Base-by-base conservation (phyloP, 2,797 vertebrate genomes). In the Florisuga fusca region DNA sequence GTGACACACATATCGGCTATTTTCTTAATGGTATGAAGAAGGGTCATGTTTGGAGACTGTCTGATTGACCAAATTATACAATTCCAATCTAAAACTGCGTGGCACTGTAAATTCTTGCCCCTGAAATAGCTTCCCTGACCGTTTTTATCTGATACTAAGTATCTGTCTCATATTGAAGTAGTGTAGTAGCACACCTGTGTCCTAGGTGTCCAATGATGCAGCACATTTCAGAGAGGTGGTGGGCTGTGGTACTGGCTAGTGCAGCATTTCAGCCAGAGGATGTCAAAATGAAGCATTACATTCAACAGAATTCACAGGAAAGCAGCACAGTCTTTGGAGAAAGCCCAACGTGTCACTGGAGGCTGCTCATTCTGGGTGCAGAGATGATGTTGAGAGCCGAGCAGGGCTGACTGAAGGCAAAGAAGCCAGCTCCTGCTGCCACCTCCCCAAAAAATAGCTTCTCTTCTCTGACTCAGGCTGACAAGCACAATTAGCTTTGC, bases 331-430 rank as follows among this genome's bases (percentile, higher is more conserved):
- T 13, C 45, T 27, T n/a, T 11, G 29, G 45, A 53, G 33, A 29
- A 77, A 18, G n/a, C 22, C 46, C 2, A 6, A 31, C 20, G 29
- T 8, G 20, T 26, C 10, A 8, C 2, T 1, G 4, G 20, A 11
- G 15, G 45, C 33, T 16, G 26, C 29, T 21, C 46, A 19, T 31
- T 19, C 36, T 4, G 2, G 0, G 29, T 2, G 9, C 34, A 7
- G 46, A 12, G 27, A 15, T 3, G 33, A 13, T 3, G 33, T 3
- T 1, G 5, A 46, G 15, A 14, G 84, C 33, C 53, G 13, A 71
- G 45, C 19, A 0, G 0, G 6, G 10, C 3, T 2, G 13, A 13
- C 18, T 31, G 45, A 50, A 21, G 61, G 1, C 2, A 6, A 10
- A 4, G 22, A 27, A 9, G 43, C 15, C 27, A 41, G 20, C 48